Conservation (phyloP, 2,888 invertebrate genomes). For the Lacanobia oleracea region DNA sequence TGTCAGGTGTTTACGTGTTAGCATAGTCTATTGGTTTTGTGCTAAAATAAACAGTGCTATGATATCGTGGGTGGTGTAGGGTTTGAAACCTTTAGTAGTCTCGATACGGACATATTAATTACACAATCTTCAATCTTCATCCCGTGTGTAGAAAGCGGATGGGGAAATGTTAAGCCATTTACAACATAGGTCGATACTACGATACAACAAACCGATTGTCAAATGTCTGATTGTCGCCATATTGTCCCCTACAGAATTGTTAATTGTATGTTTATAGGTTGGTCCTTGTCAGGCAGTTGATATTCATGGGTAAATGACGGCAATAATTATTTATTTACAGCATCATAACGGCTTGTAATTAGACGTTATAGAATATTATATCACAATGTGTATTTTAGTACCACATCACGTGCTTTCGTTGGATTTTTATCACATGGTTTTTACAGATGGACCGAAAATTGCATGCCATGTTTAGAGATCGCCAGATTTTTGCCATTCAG, state of each 20-base stretch:
- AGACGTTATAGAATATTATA: slow-evolving; percentile 7
- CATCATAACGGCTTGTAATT: slow-evolving; percentile 1
- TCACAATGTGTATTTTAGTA: neutral
- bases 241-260: slow-evolving; percentile 27
- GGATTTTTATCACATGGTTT: neutral
- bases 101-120: no score
- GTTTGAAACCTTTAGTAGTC: neutral
- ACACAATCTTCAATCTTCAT: neutral
- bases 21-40: neutral
- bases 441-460: neutral
- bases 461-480: no score
- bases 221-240: slow-evolving; percentile 21
- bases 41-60: slow-evolving; percentile 5
- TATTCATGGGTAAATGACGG: slow-evolving; percentile 7
- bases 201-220: slow-evolving; percentile 14
- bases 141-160: neutral
- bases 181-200: no score
- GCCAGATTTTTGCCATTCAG: no score
- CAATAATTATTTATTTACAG: slow-evolving; percentile 30
- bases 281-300: neutral
- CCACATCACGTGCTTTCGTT: neutral
- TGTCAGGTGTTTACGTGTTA: slow-evolving; percentile 10
- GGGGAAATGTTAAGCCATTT: neutral
- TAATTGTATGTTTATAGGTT: slow-evolving; percentile 5
- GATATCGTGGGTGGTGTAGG: neutral